Conservation (phyloP, 2,797 vertebrate species). For the Coluber constrictor region DNA sequence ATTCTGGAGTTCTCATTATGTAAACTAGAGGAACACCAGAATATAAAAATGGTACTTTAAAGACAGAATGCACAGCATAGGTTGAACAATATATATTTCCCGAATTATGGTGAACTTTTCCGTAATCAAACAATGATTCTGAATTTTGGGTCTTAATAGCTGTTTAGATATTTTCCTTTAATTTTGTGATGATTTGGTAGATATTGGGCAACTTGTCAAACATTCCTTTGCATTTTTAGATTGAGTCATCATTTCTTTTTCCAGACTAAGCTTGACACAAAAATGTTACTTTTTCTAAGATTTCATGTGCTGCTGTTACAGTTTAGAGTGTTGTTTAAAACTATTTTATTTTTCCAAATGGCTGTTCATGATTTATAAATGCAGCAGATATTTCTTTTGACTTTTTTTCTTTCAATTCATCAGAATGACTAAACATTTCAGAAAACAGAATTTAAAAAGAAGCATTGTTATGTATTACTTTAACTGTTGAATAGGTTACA, state of each 20-base stretch:
- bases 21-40: background rate
- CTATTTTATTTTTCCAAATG: background rate
- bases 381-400: background rate
- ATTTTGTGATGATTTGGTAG: background rate
- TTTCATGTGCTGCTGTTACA: background rate
- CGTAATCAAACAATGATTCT: background rate
- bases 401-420: background rate
- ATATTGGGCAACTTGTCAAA: background rate
- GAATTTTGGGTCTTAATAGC: background rate
- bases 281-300: background rate
- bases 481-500: background rate
- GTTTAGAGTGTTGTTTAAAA: background rate
- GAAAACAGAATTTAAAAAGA: background rate
- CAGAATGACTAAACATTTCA: background rate
- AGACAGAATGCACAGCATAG: background rate
- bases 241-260: background rate
- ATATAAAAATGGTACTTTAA: constrained; percentile 13
- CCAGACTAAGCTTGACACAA: background rate
- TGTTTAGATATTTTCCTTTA: background rate
- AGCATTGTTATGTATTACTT: background rate
- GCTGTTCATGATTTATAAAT: background rate
- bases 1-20: background rate
- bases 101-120: background rate
- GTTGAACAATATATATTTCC: background rate
- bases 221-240: constrained; percentile 15